These are phyloP conservation scores for Merops nubicus DNA, from an alignment of 2,113 vertebrate species.

Conservation along the genomic window DNA sequence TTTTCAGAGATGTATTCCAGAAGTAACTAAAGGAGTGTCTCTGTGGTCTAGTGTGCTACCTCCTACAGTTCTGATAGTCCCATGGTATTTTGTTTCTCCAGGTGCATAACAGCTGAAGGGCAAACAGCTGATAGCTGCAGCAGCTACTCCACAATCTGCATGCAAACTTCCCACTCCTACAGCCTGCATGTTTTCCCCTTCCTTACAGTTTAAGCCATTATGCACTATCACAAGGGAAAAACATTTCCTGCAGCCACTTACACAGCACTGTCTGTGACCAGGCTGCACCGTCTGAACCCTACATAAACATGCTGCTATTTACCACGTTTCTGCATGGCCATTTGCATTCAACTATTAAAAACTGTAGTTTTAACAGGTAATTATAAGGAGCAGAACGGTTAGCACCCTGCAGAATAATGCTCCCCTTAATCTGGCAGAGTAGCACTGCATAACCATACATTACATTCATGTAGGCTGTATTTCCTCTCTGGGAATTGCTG, in stretches of 20 bases:
- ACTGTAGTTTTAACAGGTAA: neutral
- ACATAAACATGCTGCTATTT: neutral
- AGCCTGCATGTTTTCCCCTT: neutral
- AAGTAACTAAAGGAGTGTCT: neutral
- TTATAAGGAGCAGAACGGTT: neutral
- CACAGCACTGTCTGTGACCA: neutral
- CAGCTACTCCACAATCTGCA: neutral
- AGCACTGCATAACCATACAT: neutral
- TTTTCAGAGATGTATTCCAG: neutral
- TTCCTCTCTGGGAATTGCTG: neutral
- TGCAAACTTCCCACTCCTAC: neutral
- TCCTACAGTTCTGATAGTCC: neutral
- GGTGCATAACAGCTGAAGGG: neutral
- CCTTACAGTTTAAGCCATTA: neutral
- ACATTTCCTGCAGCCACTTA: constrained; percentile 49
- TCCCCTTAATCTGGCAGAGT: neutral
- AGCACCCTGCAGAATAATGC: neutral
- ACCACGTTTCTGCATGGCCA: neutral
- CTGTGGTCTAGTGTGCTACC: neutral
- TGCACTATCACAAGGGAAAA: constrained; percentile 34
- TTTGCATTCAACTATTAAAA: constrained; percentile 47
- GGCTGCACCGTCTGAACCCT: neutral
- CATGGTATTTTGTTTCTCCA: neutral
- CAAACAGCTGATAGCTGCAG: neutral
- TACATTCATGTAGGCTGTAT: accelerated